Evolutionary conservation across 2,888 invertebrate genomes (phyloP).

Genomic region (Argyresthia albistria): DNA sequence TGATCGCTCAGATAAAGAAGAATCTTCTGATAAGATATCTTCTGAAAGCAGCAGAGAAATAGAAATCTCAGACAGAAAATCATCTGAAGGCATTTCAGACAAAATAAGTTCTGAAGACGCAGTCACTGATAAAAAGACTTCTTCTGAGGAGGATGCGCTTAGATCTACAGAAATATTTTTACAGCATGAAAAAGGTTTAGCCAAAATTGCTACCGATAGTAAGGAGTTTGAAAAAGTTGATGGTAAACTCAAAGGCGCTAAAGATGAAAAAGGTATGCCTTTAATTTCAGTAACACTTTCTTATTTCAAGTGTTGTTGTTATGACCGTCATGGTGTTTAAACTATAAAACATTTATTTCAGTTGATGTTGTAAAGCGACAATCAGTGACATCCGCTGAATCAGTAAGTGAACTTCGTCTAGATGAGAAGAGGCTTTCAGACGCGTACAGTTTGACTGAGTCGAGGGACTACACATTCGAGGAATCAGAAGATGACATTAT

Average conservation of each 20-base stretch:
- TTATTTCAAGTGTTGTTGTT: not conserved
- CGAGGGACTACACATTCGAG: constrained; percentile 65
- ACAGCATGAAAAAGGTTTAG: constrained; percentile 22
- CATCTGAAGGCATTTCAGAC: constrained; percentile 65
- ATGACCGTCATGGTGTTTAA: not conserved
- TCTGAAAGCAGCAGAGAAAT: constrained; percentile 66
- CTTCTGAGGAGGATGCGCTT: constrained; percentile 51
- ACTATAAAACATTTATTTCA: constrained; percentile 10
- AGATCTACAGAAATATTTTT: constrained; percentile 30
- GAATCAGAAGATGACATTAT: constrained; percentile 67
- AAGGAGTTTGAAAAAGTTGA: constrained; percentile 29
- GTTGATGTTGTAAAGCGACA: constrained; percentile 46
- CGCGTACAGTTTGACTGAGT: constrained; percentile 63
- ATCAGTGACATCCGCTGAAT: constrained; percentile 60
- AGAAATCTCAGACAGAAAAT: constrained; percentile 63
- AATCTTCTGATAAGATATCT: constrained; percentile 63
- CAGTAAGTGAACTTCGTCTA: constrained; percentile 53
- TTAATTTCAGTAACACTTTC: not conserved
- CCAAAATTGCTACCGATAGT: constrained; percentile 9
- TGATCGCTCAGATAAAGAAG: constrained; percentile 59
- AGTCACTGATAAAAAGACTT: constrained; percentile 64
- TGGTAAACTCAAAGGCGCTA: constrained; percentile 21
- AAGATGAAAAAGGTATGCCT: constrained; percentile 39
- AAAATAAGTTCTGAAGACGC: constrained; percentile 67
- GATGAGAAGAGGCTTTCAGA: constrained; percentile 64